Base-by-base conservation (phyloP, 2,888 invertebrate genomes). In the Drosophila nr. fundita region DNA sequence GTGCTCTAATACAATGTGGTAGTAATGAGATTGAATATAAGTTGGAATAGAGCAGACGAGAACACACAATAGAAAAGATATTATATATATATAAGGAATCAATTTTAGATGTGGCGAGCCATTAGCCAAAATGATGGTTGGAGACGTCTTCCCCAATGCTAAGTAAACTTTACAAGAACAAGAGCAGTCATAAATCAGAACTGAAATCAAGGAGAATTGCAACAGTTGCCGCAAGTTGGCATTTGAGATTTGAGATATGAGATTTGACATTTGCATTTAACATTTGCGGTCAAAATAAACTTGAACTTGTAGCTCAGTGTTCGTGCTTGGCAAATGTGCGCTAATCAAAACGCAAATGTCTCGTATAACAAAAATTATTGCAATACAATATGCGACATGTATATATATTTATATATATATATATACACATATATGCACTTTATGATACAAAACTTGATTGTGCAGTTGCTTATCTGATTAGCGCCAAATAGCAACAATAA, bases 281-380 rank as follows among this genome's bases (percentile, higher is more conserved):
- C 57, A 42, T 57, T 57, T 57, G 57, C 21, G 45, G 59, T 59
- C 11, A 57, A 21, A 48, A 59, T 48, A 27, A 48, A 34, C 48
- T 34, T 59, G 32, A 57, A 57, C 57, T 57, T 42, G 57, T 40
- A 29, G 38, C 38, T 2, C 6, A 55, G 54, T 55, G 55, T 40
- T 55, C 18, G 57, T 32, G 32, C 53, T 34, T 34, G 34, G 8
- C 48, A 59, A 53, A 2, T 53, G 34, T 53, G 4, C 30, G 57
- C 57, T 57, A 57, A 57, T 42, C 15, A 57, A 57, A 57, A 42
- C 45, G 30, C 42, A 57, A 40, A 57, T 30, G 42, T 57, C 42
- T 57, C 42, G 13, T 11, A 42, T 57, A 30, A 32, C 57, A 57
- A 15, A 24, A 52, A 21, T 15, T 42, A 21, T 15, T 42, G 18